Evolutionary conservation across 30 jellyfish, hydroid and myxozoan genomes (phyloP), one percentile per base, ranked within the genome.

Genomic region (Nemopilema nomurai): DNA sequence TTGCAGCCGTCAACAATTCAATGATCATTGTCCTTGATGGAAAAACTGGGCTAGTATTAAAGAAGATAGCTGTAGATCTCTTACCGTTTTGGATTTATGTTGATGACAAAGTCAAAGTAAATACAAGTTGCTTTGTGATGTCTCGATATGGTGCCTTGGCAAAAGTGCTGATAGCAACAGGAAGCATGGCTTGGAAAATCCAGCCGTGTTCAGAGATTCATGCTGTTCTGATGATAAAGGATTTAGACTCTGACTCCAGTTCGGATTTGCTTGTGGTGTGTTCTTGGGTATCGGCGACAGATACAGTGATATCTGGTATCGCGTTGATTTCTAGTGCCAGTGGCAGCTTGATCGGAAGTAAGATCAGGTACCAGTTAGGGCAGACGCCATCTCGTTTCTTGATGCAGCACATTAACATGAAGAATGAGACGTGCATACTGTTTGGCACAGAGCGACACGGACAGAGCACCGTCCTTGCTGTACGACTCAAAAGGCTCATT

Each of bases 261-360:
- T 66, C 67, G 1, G 91, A 83, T 51, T 29, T 83, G 71, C 21
- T 83, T 19, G 76, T 83, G 8, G 74, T 72, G 4, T 83, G 91
- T 70, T 83, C 91, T 0, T 83, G 91, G 91, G 75, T 50, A 21
- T 83, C 91, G 27, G 80, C 73, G 4, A 75, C 49, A 0, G 78
- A 83, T 26, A 32, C 80, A 7, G 53, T 31, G 3, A 71, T 83
- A 8, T 83, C 91, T 24, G 91, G 91, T 28, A 83, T 83, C n/a
- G 85, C 84, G 20, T 49, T 83, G 69, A 70, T 83, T 0, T 83
- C 91, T 22, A 77, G 86, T 49, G 25, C 32, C n/a, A 32, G 63
- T 30, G 91, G 91, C 18, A 65, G 65, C 31, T 80, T 83, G 16
- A 23, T 83, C 22, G 91, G 91, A 32, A 83, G 91, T 70, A 83